Percentiles rank a stretch among this genome's conserved stretches.
Evolutionary conservation across 2,797 vertebrate genomes (phyloP).

Genomic region (Helicolenus hilgendorfi): DNA sequence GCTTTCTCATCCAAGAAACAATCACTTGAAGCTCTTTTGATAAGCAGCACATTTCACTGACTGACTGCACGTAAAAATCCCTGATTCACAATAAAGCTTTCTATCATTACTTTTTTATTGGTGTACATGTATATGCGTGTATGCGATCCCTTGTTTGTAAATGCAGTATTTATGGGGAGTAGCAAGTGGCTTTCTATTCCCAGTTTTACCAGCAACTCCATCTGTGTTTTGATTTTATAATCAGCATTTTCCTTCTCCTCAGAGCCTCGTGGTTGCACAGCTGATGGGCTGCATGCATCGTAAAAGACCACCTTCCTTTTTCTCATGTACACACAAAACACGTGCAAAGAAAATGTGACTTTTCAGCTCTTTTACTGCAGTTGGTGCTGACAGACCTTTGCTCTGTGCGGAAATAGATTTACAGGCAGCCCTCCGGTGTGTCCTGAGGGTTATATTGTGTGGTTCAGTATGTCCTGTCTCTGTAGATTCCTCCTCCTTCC

Average conservation of each 20-base stretch:
- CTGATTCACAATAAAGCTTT: background rate
- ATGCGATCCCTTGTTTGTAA: constrained; percentile 16
- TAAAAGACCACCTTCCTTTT: constrained; percentile 38
- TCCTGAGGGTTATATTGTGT: constrained; percentile 34
- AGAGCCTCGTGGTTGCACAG: constrained; percentile 44
- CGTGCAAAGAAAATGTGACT: constrained; percentile 53
- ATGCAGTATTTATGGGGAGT: constrained; percentile 70
- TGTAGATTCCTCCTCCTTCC: constrained; percentile 28
- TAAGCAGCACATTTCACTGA: constrained; percentile 12
- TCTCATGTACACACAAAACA: constrained; percentile 2
- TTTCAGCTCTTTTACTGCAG: constrained; percentile 43
- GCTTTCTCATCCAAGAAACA: background rate
- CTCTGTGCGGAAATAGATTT: constrained; percentile 53
- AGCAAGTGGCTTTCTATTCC: constrained; percentile 66
- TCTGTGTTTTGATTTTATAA: constrained; percentile 52
- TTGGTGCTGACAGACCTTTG: constrained; percentile 59
- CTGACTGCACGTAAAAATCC: constrained; percentile 4
- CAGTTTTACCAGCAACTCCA: constrained; percentile 49
- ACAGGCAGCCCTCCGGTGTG: constrained; percentile 44
- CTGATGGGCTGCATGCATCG: constrained; percentile 41
- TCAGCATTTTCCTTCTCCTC: constrained; percentile 54
- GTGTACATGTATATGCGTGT: constrained; percentile 15
- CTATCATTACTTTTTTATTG: constrained; percentile 20
- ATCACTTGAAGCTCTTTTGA: background rate
- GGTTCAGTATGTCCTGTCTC: constrained; percentile 52